These are phyloP conservation scores for Polymixis flavicincta DNA, from an alignment of 2,888 invertebrate genomes.

Conservation along the genomic window DNA sequence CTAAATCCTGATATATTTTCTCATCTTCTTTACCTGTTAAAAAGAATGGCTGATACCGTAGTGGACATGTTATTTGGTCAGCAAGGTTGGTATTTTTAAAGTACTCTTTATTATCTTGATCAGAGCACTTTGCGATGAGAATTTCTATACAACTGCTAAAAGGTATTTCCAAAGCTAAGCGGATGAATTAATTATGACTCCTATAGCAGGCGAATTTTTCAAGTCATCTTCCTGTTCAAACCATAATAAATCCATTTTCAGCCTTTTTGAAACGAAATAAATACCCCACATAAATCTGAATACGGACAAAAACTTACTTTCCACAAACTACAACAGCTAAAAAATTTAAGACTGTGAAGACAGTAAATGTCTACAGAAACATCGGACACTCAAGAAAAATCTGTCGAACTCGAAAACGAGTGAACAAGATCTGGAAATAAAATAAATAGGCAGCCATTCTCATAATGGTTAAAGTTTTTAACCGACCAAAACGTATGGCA, in stretches of 20 bases:
- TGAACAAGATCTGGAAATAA: constrained; percentile 39
- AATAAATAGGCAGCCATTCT: constrained; percentile 64
- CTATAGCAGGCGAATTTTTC: not conserved
- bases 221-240: not conserved
- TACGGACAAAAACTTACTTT: constrained; percentile 9
- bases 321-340: not conserved
- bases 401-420: constrained; percentile 15
- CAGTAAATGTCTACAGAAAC: not conserved
- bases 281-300: not conserved
- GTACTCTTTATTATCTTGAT: too few species aligned
- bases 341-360: not conserved
- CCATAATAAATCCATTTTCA: not conserved
- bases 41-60: not conserved
- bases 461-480: constrained; percentile 65
- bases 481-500: constrained; percentile 65
- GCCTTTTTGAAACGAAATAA: not conserved
- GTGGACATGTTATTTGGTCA: not conserved
- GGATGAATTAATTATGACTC: not conserved
- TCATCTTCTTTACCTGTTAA: not conserved
- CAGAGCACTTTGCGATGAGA: too few species aligned
- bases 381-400: constrained; percentile 21
- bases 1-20: constrained; percentile 9
- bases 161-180: too few species aligned
- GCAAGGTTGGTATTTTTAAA: too few species aligned
- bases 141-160: not conserved